Evolutionary conservation across 2,888 invertebrate species (phyloP).

Genomic region (Agrotis ipsilon): DNA sequence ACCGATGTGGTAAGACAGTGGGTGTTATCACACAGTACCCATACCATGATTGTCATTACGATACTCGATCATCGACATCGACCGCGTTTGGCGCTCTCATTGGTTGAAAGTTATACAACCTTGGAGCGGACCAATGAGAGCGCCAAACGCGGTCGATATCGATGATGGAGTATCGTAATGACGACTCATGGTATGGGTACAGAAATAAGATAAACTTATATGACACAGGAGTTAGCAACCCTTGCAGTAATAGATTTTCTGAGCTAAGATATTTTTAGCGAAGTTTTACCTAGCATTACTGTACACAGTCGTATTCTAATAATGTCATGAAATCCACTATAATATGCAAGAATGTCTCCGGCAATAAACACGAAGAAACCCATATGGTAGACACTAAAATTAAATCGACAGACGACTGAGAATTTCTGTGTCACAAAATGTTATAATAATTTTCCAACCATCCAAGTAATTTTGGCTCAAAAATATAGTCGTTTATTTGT

Average conservation of each 20-base stretch:
- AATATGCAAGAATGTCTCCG: slow-evolving; percentile 34
- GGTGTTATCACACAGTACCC: no score
- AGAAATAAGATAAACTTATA: no score
- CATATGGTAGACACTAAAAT: slow-evolving; percentile 38
- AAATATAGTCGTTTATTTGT: background rate
- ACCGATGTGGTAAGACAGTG: no score
- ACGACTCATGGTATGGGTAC: no score
- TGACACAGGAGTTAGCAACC: no score
- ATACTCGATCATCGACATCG: no score
- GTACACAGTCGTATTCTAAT: slow-evolving; percentile 19
- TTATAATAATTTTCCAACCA: background rate
- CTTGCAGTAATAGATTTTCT: background rate
- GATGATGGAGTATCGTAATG: no score
- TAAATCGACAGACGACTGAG: slow-evolving; percentile 19
- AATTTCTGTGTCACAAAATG: slow-evolving; percentile 21
- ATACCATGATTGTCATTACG: no score
- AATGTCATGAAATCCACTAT: slow-evolving; percentile 39
- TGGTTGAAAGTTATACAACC: no score
- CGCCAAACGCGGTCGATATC: no score
- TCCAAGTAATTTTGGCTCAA: background rate
- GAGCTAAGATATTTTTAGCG: slow-evolving; percentile 16
- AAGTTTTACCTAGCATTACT: slow-evolving; percentile 7
- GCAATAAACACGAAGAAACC: slow-evolving; percentile 34
- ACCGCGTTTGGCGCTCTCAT: no score
- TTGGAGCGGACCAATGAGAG: no score